These are phyloP conservation scores for Prionchulus punctatus DNA, from an alignment of 2,888 invertebrate species.

Conservation along the genomic window DNA sequence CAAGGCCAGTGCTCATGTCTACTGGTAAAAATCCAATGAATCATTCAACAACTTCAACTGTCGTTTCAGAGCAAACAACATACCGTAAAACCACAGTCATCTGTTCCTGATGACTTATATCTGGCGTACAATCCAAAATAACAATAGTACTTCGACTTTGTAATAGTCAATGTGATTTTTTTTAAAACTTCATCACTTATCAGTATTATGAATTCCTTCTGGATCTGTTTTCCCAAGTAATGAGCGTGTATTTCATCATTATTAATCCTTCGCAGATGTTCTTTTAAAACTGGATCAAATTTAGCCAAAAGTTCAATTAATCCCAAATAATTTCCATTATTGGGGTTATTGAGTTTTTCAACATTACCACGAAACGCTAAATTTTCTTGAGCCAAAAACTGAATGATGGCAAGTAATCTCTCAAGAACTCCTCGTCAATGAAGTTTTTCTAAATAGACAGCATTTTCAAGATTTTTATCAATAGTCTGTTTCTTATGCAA, in stretches of 20 bases:
- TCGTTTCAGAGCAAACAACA: background rate
- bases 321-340: background rate
- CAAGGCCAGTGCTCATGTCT: background rate
- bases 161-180: background rate
- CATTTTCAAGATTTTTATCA: background rate
- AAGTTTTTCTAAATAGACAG: background rate
- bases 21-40: conserved; percentile 4
- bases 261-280: background rate
- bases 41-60: background rate
- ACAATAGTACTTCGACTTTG: background rate
- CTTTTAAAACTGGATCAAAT: background rate
- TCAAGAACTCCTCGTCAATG: background rate
- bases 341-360: background rate
- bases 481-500: background rate
- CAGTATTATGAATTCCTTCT: background rate
- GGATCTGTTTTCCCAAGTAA: background rate
- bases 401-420: background rate
- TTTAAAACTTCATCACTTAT: background rate
- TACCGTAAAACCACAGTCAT: conserved; percentile 1
- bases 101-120: background rate
- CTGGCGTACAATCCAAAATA: background rate
- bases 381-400: background rate
- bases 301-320: background rate
- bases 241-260: background rate
- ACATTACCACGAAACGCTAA: background rate